phyloP scores from a whole-genome alignment of 1,140 invertebrate species.

The Dryas iulia region DNA sequence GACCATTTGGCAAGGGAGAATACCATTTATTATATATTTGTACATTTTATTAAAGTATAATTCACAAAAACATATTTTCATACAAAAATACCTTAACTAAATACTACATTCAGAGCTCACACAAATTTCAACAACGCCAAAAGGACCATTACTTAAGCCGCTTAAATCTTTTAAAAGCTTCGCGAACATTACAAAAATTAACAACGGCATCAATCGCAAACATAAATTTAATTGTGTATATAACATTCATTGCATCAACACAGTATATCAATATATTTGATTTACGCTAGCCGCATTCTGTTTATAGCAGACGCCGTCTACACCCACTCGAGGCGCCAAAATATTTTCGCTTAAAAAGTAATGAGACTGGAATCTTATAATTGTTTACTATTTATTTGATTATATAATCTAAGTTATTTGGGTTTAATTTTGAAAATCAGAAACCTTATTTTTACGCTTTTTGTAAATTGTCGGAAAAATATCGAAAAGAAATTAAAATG shows the following conservation, averaged over 20 bases:
- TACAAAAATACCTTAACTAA: neutral
- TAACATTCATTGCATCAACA: constrained; percentile 7
- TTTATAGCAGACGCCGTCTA: neutral
- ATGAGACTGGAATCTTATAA: neutral
- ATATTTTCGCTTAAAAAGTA: neutral
- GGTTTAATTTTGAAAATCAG: neutral
- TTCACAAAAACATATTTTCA: no score
- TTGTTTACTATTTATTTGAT: neutral
- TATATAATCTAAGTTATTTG: neutral
- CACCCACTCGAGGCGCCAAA: constrained; percentile 8
- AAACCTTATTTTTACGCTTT: no score
- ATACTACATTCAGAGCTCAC: neutral
- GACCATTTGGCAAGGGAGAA: no score
- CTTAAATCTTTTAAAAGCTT: neutral
- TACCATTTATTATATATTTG: no score
- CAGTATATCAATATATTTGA: constrained; percentile 12
- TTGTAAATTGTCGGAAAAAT: no score
- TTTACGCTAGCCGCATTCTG: constrained; percentile 3
- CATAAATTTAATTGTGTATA: constrained; percentile 1
- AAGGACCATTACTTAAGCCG: neutral
- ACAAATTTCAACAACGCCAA: neutral
- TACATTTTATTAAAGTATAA: no score
- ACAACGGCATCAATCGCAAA: neutral
- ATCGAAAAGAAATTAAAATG: no score
- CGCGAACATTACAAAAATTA: neutral